Evolutionary conservation across 2,888 invertebrate species (phyloP), one percentile per base, ranked within the genome.

Genomic region (Eilema depressum): DNA sequence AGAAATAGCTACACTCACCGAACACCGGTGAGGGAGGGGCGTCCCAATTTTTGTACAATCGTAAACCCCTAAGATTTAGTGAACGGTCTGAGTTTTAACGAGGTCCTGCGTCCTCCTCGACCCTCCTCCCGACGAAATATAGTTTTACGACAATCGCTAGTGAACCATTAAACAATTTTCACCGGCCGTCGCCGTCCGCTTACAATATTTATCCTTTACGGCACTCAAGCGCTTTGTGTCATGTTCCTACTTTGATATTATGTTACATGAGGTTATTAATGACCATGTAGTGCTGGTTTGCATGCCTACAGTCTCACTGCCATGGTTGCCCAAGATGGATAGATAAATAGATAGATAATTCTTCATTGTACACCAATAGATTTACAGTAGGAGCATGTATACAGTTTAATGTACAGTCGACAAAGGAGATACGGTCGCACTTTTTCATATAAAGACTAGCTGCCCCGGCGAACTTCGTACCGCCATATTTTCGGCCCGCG

Each of bases 51-150:
- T 92, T 93, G 92, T 91, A 87, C 87, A 91, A 91, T 90, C 93
- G 91, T 93, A 93, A 93, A 93, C 90, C 91, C 89, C 82, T 86
- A 93, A 93, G 93, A 93, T 93, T 93, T 93, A 94, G 86, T 89
- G 92, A 89, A 91, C 89, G 92, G 88, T 86, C 88, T 83, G 88
- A 92, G 91, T 93, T 93, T 93, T 92, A 93, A 93, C 93, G 93
- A 93, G 90, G 88, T 83, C 87, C 88, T 76, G 84, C 87, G 83
- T 81, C 84, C 80, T 77, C 81, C 83, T 74, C 73, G 80, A 82
- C 84, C 87, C 83, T 81, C 82, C 83, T 77, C 81, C 78, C 83
- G 78, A 83, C 86, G 84, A 89, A 91, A 92, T 93, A 93, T 93
- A 92, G 92, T 91, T 93, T 93, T 91, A 93, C 91, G 91, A 89